Conservation (phyloP, 2,888 invertebrate species). For the Andrena bucephala region DNA sequence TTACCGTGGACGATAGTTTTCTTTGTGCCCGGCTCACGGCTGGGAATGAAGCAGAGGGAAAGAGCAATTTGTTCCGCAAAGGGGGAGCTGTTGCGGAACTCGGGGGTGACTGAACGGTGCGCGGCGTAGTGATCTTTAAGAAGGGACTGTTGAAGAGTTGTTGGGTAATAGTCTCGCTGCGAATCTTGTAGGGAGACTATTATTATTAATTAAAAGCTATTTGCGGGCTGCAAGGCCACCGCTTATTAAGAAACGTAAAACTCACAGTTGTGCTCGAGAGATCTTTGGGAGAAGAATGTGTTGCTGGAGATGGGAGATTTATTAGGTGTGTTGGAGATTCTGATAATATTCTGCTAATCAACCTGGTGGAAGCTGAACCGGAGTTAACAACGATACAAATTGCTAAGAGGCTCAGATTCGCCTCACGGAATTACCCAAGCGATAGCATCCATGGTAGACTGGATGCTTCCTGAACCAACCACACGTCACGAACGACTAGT, state of each 20-base stretch:
- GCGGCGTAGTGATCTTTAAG: background rate
- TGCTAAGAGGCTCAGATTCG: background rate
- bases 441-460: too few relatives aligned
- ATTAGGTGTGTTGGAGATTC: too few relatives aligned
- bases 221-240: too few relatives aligned
- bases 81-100: background rate
- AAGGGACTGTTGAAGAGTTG: background rate
- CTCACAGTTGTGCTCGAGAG: too few relatives aligned
- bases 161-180: background rate
- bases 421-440: background rate
- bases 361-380: background rate
- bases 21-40: background rate
- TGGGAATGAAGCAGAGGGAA: background rate
- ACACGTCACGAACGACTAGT: too few relatives aligned
- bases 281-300: too few relatives aligned
- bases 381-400: background rate
- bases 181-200: too few relatives aligned
- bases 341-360: too few relatives aligned
- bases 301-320: too few relatives aligned
- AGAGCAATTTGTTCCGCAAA: background rate
- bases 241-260: too few relatives aligned
- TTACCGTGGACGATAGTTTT: conserved; percentile 13
- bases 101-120: background rate
- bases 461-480: too few relatives aligned
- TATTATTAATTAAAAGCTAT: too few relatives aligned